Conservation (phyloP, 2,888 invertebrate genomes). For the Patella pellucida region DNA sequence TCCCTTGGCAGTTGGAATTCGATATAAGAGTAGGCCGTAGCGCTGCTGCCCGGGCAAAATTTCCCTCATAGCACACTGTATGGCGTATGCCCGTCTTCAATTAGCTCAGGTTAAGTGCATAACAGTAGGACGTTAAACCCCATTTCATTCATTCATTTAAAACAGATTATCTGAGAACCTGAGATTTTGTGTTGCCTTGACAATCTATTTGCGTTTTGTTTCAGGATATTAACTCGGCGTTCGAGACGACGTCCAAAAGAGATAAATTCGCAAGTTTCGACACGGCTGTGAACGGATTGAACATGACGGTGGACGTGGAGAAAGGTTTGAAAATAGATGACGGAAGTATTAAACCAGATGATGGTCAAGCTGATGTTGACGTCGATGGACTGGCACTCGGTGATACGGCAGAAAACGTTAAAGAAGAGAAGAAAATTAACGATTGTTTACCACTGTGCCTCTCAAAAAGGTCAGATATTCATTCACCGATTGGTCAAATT, state of each 20-base stretch:
- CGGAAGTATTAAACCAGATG: not conserved
- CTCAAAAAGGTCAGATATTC: conserved; percentile 34
- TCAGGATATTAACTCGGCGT: conserved; percentile 45
- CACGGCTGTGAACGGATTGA: conserved; percentile 31
- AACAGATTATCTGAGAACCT: too few species aligned
- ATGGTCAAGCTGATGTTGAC: conserved; percentile 27
- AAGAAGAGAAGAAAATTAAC: conserved; percentile 37
- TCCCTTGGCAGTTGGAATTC: too few species aligned
- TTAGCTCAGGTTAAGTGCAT: too few species aligned
- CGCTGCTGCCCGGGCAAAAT: too few species aligned
- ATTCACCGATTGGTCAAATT: too few species aligned
- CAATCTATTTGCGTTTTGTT: not conserved
- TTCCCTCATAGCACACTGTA: too few species aligned
- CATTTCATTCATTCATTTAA: too few species aligned
- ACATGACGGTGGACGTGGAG: conserved; percentile 1
- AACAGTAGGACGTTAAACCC: too few species aligned
- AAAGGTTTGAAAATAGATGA: conserved; percentile 18
- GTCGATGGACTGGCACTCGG: conserved; percentile 51
- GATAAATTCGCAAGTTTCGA: conserved; percentile 50
- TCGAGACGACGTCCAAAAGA: conserved; percentile 42
- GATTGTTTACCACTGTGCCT: conserved; percentile 50
- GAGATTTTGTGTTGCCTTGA: too few species aligned
- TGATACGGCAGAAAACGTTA: conserved; percentile 48
- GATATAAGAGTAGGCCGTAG: too few species aligned
- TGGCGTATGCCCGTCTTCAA: too few species aligned